Evolutionary conservation across 2,888 invertebrate genomes (phyloP).

Genomic region (Caenorhabditis sinica): DNA sequence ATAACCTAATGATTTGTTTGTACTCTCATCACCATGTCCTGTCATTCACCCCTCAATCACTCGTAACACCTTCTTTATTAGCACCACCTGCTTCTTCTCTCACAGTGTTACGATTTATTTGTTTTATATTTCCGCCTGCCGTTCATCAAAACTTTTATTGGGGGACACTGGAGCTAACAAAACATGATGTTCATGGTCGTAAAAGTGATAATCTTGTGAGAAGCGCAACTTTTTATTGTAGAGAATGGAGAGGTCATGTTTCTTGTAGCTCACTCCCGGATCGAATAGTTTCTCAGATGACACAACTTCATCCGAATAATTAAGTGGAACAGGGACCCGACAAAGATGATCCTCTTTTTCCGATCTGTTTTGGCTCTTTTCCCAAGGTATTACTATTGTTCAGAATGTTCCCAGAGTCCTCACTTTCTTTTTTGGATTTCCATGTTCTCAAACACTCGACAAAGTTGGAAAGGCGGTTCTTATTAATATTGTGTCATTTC

Average conservation of each 20-base stretch:
- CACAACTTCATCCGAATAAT: constrained; percentile 18
- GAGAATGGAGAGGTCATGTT: too few species aligned
- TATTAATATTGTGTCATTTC: constrained; percentile 19
- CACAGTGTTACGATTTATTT: constrained; percentile 16
- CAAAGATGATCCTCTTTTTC: constrained; percentile 25
- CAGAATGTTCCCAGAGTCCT: too few species aligned
- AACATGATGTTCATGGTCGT: not conserved
- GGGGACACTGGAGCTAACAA: not conserved
- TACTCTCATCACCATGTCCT: constrained; percentile 3
- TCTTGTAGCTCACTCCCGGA: too few species aligned
- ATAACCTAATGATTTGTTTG: constrained; percentile 41
- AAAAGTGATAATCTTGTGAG: not conserved
- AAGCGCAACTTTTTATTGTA: not conserved
- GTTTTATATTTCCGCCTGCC: not conserved
- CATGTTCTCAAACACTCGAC: constrained; percentile 30
- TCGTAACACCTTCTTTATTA: constrained; percentile 40
- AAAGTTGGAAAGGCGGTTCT: constrained; percentile 30
- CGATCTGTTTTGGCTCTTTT: too few species aligned
- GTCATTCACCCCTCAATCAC: constrained; percentile 7
- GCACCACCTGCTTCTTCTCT: constrained; percentile 21
- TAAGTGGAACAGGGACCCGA: constrained; percentile 12
- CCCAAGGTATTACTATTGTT: too few species aligned
- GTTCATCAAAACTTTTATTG: constrained; percentile 9
- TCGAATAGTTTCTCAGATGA: constrained; percentile 9
- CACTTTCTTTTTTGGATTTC: not conserved